A percentile compares a stretch with the other conserved stretches of the same genome.
These are phyloP conservation scores for Antigone vipio DNA, from an alignment of 2,113 vertebrate species.

Conservation along the genomic window DNA sequence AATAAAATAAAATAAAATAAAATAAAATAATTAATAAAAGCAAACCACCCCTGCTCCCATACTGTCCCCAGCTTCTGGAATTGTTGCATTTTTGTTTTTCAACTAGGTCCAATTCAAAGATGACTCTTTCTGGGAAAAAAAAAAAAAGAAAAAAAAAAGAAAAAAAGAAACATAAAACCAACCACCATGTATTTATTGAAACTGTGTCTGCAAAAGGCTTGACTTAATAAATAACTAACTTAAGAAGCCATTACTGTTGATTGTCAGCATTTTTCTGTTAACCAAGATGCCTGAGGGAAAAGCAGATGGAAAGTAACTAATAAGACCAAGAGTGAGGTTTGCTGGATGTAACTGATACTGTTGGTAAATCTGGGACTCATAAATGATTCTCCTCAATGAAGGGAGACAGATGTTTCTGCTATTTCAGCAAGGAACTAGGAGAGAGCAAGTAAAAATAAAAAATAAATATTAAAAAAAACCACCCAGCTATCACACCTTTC, in stretches of 20 bases:
- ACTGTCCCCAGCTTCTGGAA: neutral
- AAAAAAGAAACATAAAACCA: neutral
- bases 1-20: neutral
- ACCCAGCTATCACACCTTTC: neutral
- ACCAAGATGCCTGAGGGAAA: slow-evolving; percentile 58
- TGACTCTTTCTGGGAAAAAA: neutral
- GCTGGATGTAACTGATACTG: slow-evolving; percentile 69
- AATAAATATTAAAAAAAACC: neutral
- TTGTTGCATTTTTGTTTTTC: neutral
- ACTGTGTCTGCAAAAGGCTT: slow-evolving; percentile 29
- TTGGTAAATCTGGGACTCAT: slow-evolving; percentile 72
- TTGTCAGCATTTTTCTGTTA: slow-evolving; percentile 58
- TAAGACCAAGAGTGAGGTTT: slow-evolving; percentile 66
- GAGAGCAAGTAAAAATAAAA: slow-evolving; percentile 28
- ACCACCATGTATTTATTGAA: neutral
- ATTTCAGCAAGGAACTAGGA: slow-evolving; percentile 42
- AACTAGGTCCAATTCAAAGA: neutral
- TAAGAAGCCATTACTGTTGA: slow-evolving; percentile 61
- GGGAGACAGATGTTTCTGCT: slow-evolving; percentile 68
- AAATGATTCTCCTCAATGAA: slow-evolving; percentile 52
- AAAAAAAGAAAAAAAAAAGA: neutral
- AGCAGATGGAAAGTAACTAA: slow-evolving; percentile 76
- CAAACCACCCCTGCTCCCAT: neutral
- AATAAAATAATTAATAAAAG: neutral
- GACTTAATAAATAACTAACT: slow-evolving; percentile 63